Base-by-base conservation (phyloP, 2,797 vertebrate species). In the Neostethus bicornis region DNA sequence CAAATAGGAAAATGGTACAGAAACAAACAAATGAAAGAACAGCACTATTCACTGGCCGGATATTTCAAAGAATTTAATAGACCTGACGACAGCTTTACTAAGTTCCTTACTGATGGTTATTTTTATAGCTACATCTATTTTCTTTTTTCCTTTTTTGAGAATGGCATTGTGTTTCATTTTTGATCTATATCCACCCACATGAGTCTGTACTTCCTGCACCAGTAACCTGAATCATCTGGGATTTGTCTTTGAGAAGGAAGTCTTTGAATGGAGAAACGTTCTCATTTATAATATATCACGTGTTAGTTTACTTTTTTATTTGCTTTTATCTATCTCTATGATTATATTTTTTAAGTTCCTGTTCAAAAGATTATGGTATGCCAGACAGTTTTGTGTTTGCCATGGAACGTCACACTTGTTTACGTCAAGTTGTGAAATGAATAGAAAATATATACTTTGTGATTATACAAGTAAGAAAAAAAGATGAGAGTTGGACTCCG, bases 41-140 rank as follows among this genome's bases (percentile, higher is more conserved):
- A 46, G 46, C 67, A 32, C 45, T 77, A 78, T 59, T 58, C 65
- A 60, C 57, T 41, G 46, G 46, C 68, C 68, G 82, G 86, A 89
- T 83, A 74, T 69, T 55, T 54, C 82, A 50, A 34, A 41, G 61
- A 31, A 17, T 85, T 87, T 87, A 84, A 86, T 77, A 75, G 81
- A 53, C 59, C n/a, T 63, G 89, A 88, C 89, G 88, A 90, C 89
- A 90, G 85, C 47, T 90, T 89, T 85, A 90, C 80, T 45, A 46
- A 86, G 81, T 79, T 82, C 59, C 71, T 79, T 81, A 86, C 55
- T 85, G 68, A 85, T 72, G 66, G 74, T 74, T 91, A 90, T 92
- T 90, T 90, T 89, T 88, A 85, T 58, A 65, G 51, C 51, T 25
- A 25, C 37, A 28, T 61, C 39, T 65, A 6, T 52, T 54, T 46